Evolutionary conservation across 2,113 vertebrate species (phyloP), one percentile per base, ranked within the genome.

Genomic region (Fregetta grallaria): DNA sequence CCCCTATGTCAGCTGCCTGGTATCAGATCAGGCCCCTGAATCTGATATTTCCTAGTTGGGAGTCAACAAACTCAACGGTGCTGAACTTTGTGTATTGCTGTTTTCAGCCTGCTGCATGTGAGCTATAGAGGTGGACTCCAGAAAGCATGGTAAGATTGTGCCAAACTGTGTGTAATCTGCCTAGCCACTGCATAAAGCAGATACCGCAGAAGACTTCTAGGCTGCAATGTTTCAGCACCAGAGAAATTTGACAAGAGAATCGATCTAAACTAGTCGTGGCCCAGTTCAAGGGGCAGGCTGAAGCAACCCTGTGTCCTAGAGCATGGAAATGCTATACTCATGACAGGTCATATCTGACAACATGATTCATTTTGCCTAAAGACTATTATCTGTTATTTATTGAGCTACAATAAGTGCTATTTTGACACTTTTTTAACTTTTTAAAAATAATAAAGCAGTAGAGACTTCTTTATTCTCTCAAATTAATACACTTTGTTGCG

Each of bases 191-290:
- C 62, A 15, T 17, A 25, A 56, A 63, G 49, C 34, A 38, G 36
- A 2, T 29, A 44, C 25, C 50, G 42, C 42, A 6, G 44, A 38
- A 13, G 29, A n/a, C 21, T 23, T 72, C 30, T 53, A 29, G n/a
- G 38, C 38, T 59, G 59, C 50, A 26, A 1, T 34, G 38, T 58
- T 76, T 50, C 56, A 38, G 58, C 18, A 34, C 40, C 40, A 42
- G 53, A 65, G 23, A 45, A 66, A 72, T 58, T 13, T 22, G 71
- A 58, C 18, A 40, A 11, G 23, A 67, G 27, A 49, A 55, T 17
- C 0, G 0, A 40, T 62, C 34, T 53, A 42, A 86, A 59, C 44
- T 52, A 22, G 72, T 25, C 0, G 0, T 52, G 42, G 16, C 66
- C 53, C 32, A 23, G 25, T 23, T 55, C 36, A 38, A 29, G 36